phyloP scores from a whole-genome alignment of 2,888 invertebrate species.

The Margaritifera margaritifera region DNA sequence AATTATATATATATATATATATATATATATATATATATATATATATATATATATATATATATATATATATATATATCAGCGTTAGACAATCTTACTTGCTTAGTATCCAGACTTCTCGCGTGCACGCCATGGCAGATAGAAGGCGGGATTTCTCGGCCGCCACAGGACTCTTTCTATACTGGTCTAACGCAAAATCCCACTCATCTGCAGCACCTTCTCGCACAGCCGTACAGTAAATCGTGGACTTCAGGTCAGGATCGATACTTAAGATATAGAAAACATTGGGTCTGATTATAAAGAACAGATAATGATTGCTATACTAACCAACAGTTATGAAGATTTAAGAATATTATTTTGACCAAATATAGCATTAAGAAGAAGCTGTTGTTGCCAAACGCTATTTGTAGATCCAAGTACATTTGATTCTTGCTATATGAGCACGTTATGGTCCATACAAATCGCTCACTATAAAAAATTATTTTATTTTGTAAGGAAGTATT shows the following conservation, averaged over 20 bases:
- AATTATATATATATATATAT: neutral
- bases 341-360: too few species aligned
- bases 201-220: slow-evolving; percentile 80
- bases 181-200: slow-evolving; percentile 85
- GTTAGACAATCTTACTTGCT: slow-evolving; percentile 48
- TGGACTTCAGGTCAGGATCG: slow-evolving; percentile 81
- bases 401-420: too few species aligned
- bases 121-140: slow-evolving; percentile 81
- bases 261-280: slow-evolving; percentile 75
- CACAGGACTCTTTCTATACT: slow-evolving; percentile 80
- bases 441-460: too few species aligned
- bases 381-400: too few species aligned
- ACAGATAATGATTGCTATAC: neutral
- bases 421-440: too few species aligned
- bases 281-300: neutral
- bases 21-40: neutral
- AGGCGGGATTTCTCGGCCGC: slow-evolving; percentile 80
- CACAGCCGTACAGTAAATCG: slow-evolving; percentile 84
- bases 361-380: too few species aligned
- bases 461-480: too few species aligned
- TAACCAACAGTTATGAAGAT: neutral
- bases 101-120: slow-evolving; percentile 79
- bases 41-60: neutral
- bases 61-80: neutral
- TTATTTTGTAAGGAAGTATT: too few species aligned